Evolutionary conservation across 2,797 vertebrate genomes (phyloP), one percentile per base, ranked within the genome.

Genomic region (Oryzias sinensis): DNA sequence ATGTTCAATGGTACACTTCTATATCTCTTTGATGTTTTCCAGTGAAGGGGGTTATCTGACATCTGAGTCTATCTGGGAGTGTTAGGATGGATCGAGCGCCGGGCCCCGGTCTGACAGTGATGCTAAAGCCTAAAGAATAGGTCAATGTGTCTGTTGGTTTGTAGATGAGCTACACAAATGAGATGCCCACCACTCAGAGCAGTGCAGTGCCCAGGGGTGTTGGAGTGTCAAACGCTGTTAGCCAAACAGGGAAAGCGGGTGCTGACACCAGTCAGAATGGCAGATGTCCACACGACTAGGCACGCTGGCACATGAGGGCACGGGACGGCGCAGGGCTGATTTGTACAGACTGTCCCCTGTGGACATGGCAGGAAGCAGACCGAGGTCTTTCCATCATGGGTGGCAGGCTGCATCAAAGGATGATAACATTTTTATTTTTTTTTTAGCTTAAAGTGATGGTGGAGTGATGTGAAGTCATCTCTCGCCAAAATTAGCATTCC

Each of bases 121-220:
- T 68, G 89, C 86, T 90, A 80, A 91, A 88, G 80, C 85, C 85
- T 81, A 76, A 88, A 82, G 90, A 92, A 91, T 91, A 89, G 90
- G 90, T 92, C 89, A 92, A 85, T 87, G 88, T 89, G 89, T 91
- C 88, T 82, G 82, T 72, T 80, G 82, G 81, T 85, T 85, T 74
- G 67, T 74, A 80, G 80, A 84, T 74, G 78, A 58, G 40, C 76
- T 59, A 55, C 78, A 70, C 77, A 82, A 83, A 88, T 51, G 71
- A 90, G 82, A 89, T 77, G 79, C 72, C 72, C 74, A 65, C 78
- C 79, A 80, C 82, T 79, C 79, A 59, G 63, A 49, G 41, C 82
- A 22, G 74, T 44, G 29, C 6, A 58, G 53, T 8, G 58, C 81
- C 79, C 24, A 5, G 49, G 72, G 79, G 73, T 72, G 76, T 76